Evolutionary conservation across 1,140 invertebrate species (phyloP), one percentile per base, ranked within the genome.

Genomic region (Hetaerina americana): DNA sequence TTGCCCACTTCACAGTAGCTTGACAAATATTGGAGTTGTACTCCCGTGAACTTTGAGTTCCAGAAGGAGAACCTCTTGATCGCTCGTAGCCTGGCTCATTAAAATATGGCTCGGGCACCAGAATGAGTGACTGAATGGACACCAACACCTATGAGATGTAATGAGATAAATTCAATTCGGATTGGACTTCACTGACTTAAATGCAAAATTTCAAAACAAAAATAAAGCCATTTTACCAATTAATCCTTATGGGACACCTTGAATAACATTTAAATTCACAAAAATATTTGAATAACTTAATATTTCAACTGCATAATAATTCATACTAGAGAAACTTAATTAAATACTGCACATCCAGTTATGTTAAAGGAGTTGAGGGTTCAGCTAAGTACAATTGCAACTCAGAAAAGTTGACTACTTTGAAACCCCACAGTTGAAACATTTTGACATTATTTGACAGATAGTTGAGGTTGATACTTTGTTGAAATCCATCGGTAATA

Each of bases 11-110:
- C 40, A 95, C 92, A 70, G 93, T 96, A 5, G 95, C 95, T 82
- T 96, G 93, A 81, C 94, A 91, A 77, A 98, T 96, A 81, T 97
- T 97, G 74, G 94, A 90, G 82, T 98, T 97, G 82, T 98, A 98
- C 81, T 97, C 95, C 76, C 91, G 85, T 76, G 91, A 92, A 80
- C 92, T 94, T 79, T 91, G 90, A 76, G 88, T 92, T 74, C 94
- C 96, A 27, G 90, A 89, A 25, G 92, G 88, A 68, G 94, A 95
- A 69, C 94, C 94, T 49, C 94, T 85, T 71, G 92, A 93, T 73
- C 95, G 86, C 83, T 98, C 96, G 82, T 96, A 98, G 26, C 96
- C 96, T 26, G 96, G 96, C 81, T 98, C 96, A 83, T 99, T 99
- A 82, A 98, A 99, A 81, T 98, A 99, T 8, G 96, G 96, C 81